A percentile compares a stretch with the other conserved stretches of the same genome.
Evolutionary conservation across 2,888 invertebrate species (phyloP).

Genomic region (Cistogaster globosa): DNA sequence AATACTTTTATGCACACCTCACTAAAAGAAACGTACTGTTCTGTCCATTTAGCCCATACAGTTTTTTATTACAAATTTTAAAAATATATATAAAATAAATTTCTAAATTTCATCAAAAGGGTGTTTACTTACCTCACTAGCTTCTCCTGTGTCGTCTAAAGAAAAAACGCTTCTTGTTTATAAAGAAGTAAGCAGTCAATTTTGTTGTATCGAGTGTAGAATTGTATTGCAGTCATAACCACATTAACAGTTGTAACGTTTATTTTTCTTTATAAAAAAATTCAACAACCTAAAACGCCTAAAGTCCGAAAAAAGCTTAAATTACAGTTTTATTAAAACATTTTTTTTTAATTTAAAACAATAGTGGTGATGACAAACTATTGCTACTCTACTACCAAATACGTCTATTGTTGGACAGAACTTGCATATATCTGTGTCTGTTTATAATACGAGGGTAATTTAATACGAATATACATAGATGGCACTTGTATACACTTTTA

Average conservation of each 20-base stretch:
- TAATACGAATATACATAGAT: constrained; percentile 37
- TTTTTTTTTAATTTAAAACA: constrained; percentile 38
- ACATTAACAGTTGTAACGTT: constrained; percentile 6
- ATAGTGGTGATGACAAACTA: constrained; percentile 38
- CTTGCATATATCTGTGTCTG: constrained; percentile 4
- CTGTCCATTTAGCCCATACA: too few relatives aligned
- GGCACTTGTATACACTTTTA: neutral
- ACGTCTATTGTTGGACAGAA: constrained; percentile 14
- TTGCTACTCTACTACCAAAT: constrained; percentile 30
- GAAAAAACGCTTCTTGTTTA: too few relatives aligned
- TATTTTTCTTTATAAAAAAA: constrained; percentile 27
- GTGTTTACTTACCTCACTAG: too few relatives aligned
- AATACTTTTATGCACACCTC: too few relatives aligned
- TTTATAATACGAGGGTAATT: constrained; percentile 50
- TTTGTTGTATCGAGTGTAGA: too few relatives aligned
- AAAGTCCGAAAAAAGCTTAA: constrained; percentile 43
- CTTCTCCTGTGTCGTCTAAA: too few relatives aligned
- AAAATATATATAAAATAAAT: too few relatives aligned
- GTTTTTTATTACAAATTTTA: too few relatives aligned
- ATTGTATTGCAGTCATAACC: neutral
- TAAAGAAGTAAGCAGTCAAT: too few relatives aligned
- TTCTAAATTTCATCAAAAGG: too few relatives aligned
- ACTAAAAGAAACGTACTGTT: too few relatives aligned
- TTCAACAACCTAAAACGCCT: constrained; percentile 1
- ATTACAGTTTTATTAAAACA: constrained; percentile 57